Evolutionary conservation across 1,140 invertebrate genomes (phyloP).

Genomic region (Leptoteleia sp.): DNA sequence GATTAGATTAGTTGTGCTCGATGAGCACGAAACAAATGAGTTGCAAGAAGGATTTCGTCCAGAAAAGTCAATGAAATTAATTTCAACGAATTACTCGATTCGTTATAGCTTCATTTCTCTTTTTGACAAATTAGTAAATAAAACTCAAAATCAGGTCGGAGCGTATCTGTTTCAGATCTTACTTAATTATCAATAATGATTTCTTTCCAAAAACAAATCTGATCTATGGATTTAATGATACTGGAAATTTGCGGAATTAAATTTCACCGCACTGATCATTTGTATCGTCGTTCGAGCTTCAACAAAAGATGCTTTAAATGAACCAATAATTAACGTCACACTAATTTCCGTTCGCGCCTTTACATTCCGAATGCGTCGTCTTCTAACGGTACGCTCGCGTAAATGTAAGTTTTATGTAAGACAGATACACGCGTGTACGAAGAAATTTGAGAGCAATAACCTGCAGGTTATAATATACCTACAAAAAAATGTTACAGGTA

Average conservation of each 20-base stretch:
- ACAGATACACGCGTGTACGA: slow-evolving; percentile 22
- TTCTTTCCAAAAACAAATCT: too few relatives aligned
- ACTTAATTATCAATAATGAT: too few relatives aligned
- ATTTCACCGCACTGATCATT: background rate
- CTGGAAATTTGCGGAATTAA: too few relatives aligned
- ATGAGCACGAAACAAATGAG: slow-evolving; percentile 61
- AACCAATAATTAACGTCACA: slow-evolving; percentile 49
- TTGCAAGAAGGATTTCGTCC: slow-evolving; percentile 20
- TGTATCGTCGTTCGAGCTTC: background rate
- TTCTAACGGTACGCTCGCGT: slow-evolving; percentile 31
- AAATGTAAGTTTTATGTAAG: slow-evolving; percentile 27
- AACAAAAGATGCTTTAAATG: slow-evolving; percentile 14
- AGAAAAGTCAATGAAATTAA: slow-evolving; percentile 28
- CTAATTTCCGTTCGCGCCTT: slow-evolving; percentile 59
- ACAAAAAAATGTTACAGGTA: too few relatives aligned
- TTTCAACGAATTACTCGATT: slow-evolving; percentile 18
- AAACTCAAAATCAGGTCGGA: too few relatives aligned
- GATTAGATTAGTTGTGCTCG: slow-evolving; percentile 59
- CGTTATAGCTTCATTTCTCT: slow-evolving; percentile 11
- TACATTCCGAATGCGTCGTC: slow-evolving; percentile 59
- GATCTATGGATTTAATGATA: too few relatives aligned
- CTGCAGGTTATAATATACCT: background rate
- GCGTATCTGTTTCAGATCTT: background rate
- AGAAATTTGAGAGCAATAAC: slow-evolving; percentile 54
- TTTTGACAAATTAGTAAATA: background rate